phyloP scores from a whole-genome alignment of 2,113 vertebrate genomes.

The Trematomus loennbergii region DNA sequence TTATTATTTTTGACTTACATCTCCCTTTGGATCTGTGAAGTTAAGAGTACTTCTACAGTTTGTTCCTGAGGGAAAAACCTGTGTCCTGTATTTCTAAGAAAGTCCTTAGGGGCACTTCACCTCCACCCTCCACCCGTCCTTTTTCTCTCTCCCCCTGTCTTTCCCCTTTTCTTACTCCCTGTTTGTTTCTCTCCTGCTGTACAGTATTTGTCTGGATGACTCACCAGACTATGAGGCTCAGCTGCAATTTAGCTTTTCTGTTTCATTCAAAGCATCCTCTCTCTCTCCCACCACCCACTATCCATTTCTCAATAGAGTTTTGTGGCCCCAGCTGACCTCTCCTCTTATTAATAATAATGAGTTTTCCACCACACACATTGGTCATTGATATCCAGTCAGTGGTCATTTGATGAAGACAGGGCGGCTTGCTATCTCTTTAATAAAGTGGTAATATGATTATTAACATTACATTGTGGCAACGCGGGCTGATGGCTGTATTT shows the following conservation, averaged over 20 bases:
- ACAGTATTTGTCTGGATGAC: slow-evolving; percentile 54
- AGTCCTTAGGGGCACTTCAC: slow-evolving; percentile 11
- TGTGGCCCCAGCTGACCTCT: slow-evolving; percentile 50
- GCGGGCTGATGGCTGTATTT: slow-evolving; percentile 46
- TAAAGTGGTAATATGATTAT: slow-evolving; percentile 51
- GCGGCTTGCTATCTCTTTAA: slow-evolving; percentile 45
- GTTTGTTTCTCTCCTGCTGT: slow-evolving; percentile 47
- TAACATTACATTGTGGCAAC: slow-evolving; percentile 41
- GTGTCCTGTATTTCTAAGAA: slow-evolving; percentile 26
- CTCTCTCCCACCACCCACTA: slow-evolving; percentile 22
- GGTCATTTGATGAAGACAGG: slow-evolving; percentile 32
- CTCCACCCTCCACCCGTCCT: slow-evolving; percentile 2
- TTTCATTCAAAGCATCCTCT: slow-evolving; percentile 65
- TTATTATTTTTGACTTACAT: slow-evolving; percentile 2
- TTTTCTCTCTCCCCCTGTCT: not conserved
- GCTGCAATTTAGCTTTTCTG: slow-evolving; percentile 61
- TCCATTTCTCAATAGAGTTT: slow-evolving; percentile 45
- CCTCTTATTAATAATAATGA: slow-evolving; percentile 49
- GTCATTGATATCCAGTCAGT: slow-evolving; percentile 40
- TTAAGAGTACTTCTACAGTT: not conserved
- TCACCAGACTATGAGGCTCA: slow-evolving; percentile 60
- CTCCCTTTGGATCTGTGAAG: slow-evolving; percentile 16
- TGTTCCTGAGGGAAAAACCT: slow-evolving; percentile 2
- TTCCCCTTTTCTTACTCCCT: slow-evolving; percentile 27
- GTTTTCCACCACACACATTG: slow-evolving; percentile 14